These are phyloP conservation scores for Melanchra persicariae DNA, from an alignment of 2,888 invertebrate species.

Conservation along the genomic window DNA sequence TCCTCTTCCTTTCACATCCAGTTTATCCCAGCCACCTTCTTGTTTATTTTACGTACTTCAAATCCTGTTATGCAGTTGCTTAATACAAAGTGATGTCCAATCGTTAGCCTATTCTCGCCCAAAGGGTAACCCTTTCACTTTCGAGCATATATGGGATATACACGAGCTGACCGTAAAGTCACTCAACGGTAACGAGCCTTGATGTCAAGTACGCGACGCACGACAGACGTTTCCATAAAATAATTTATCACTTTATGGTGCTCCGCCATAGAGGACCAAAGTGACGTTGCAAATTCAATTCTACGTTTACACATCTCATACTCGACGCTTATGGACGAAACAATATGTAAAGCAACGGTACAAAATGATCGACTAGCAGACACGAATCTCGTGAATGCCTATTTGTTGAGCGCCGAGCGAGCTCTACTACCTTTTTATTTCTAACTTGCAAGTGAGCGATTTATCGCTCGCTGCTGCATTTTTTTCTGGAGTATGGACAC, in stretches of 20 bases:
- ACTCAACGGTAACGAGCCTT: slow-evolving; percentile 67
- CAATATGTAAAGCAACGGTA: slow-evolving; percentile 76
- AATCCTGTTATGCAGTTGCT: slow-evolving; percentile 15
- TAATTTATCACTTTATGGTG: slow-evolving; percentile 54
- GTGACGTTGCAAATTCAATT: slow-evolving; percentile 72
- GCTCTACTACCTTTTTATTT: slow-evolving; percentile 73
- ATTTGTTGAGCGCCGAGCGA: slow-evolving; percentile 76
- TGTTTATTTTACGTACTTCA: background rate
- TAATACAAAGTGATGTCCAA: slow-evolving; percentile 34
- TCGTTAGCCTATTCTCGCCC: slow-evolving; percentile 22
- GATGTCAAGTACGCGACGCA: slow-evolving; percentile 63
- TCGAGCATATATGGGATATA: slow-evolving; percentile 52
- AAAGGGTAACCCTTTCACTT: slow-evolving; percentile 54
- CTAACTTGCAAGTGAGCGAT: slow-evolving; percentile 77
- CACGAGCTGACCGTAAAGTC: slow-evolving; percentile 64
- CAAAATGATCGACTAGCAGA: slow-evolving; percentile 76
- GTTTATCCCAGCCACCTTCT: background rate
- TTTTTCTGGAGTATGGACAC: slow-evolving; percentile 72
- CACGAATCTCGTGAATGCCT: slow-evolving; percentile 71
- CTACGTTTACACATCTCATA: slow-evolving; percentile 70
- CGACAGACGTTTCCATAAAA: slow-evolving; percentile 67
- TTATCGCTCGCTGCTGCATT: slow-evolving; percentile 78
- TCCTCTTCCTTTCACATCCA: background rate
- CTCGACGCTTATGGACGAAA: slow-evolving; percentile 72
- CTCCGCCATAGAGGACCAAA: slow-evolving; percentile 47